phyloP scores from a whole-genome alignment of 2,113 vertebrate species.

The Oplegnathus fasciatus region DNA sequence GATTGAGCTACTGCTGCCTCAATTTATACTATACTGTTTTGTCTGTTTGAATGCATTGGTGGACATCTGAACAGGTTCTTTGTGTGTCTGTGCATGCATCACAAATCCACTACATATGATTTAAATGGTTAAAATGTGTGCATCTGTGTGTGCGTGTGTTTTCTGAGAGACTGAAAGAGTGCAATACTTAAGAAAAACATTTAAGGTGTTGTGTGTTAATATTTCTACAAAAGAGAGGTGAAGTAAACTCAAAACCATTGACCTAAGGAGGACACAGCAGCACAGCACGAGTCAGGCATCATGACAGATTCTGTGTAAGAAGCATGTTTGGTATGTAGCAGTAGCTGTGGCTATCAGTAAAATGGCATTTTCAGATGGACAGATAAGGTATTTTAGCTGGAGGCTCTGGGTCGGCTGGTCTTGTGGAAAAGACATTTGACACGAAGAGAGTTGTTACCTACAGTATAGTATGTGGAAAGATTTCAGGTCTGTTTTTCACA shows the following conservation, averaged over 20 bases:
- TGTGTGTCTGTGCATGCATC: neutral
- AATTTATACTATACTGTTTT: neutral
- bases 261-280: neutral
- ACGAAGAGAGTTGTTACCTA: constrained; percentile 39
- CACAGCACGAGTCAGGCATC: neutral
- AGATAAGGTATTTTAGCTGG: constrained; percentile 55
- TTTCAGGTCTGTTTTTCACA: constrained; percentile 28
- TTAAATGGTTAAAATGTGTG: neutral
- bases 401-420: constrained; percentile 23
- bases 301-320: constrained; percentile 25
- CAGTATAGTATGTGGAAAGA: constrained; percentile 46
- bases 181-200: neutral
- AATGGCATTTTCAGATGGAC: constrained; percentile 71
- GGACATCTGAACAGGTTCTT: too few species aligned
- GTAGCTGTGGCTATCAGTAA: constrained; percentile 46
- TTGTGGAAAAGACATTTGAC: constrained; percentile 72
- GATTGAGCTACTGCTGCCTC: too few species aligned
- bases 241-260: neutral
- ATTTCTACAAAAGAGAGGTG: neutral
- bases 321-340: constrained; percentile 53
- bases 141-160: neutral
- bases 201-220: neutral
- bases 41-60: neutral
- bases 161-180: neutral
- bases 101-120: constrained; percentile 7